Percentiles rank a stretch among this genome's conserved stretches.
Evolutionary conservation across 2,797 vertebrate species (phyloP).

Genomic region (Hirundo rustica): DNA sequence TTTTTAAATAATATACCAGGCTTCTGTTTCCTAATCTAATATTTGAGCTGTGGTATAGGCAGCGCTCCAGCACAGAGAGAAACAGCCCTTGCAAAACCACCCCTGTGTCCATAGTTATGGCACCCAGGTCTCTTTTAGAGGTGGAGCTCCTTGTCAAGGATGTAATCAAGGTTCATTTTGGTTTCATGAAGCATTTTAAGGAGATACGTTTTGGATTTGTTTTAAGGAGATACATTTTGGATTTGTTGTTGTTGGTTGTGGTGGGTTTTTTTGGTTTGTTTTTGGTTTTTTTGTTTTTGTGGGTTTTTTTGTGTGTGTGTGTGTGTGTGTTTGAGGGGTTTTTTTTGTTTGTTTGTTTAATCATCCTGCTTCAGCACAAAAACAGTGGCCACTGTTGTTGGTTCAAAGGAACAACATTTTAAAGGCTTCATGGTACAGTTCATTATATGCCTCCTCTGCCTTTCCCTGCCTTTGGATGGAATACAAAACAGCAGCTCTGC

Average conservation of each 20-base stretch:
- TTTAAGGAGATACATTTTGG: background rate
- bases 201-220: background rate
- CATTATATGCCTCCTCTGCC: background rate
- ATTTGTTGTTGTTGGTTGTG: no score
- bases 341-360: background rate
- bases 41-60: background rate
- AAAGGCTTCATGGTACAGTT: background rate
- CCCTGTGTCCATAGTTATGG: background rate
- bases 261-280: no score
- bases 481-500: background rate
- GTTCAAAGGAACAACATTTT: background rate
- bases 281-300: no score
- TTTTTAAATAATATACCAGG: background rate
- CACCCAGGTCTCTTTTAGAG: background rate
- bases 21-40: background rate
- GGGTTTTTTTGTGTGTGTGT: no score
- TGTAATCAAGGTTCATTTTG: background rate
- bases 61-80: background rate
- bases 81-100: background rate
- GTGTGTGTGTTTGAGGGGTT: no score
- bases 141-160: background rate
- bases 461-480: background rate
- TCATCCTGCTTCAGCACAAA: background rate
- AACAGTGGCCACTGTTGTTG: background rate
- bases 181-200: background rate